Evolutionary conservation across 2,113 vertebrate species (phyloP).

Genomic region (Scomber colias): DNA sequence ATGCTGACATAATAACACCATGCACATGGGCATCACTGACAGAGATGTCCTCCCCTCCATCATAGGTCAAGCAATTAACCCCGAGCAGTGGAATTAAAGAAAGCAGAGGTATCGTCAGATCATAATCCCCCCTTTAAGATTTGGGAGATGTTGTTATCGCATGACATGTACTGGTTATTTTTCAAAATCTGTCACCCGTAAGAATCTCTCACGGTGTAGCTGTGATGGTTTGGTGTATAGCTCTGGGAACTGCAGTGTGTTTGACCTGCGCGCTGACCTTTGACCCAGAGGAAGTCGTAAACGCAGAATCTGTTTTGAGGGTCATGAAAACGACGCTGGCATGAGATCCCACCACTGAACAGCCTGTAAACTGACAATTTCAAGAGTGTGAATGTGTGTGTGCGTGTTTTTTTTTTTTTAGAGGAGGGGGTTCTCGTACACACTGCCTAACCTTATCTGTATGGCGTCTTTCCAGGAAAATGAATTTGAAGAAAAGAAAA

Average conservation of each 20-base stretch:
- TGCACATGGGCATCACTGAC: slow-evolving; percentile 25
- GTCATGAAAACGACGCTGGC: slow-evolving; percentile 20
- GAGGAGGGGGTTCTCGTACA: background rate
- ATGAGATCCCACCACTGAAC: background rate
- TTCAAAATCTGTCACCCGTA: slow-evolving; percentile 8
- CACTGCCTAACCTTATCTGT: slow-evolving; percentile 48
- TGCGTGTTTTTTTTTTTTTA: background rate
- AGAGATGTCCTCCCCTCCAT: slow-evolving; percentile 15
- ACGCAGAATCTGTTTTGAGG: slow-evolving; percentile 32
- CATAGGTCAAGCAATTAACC: slow-evolving; percentile 36
- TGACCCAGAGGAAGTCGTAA: slow-evolving; percentile 65
- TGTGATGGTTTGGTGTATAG: background rate
- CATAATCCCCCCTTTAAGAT: slow-evolving; percentile 40
- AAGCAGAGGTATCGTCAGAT: slow-evolving; percentile 36
- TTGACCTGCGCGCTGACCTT: slow-evolving; percentile 53
- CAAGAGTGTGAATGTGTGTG: background rate
- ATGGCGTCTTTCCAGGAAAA: slow-evolving; percentile 57
- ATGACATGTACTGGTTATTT: background rate
- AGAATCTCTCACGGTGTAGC: slow-evolving; percentile 5
- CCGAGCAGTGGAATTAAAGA: slow-evolving; percentile 37
- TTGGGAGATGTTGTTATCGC: slow-evolving; percentile 45
- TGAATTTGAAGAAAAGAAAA: background rate
- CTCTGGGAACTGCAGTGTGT: slow-evolving; percentile 23
- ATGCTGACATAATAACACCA: slow-evolving; percentile 17
- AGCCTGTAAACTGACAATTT: background rate